Evolutionary conservation across 2,113 vertebrate genomes (phyloP).

Genomic region (Probosciger aterrimus): DNA sequence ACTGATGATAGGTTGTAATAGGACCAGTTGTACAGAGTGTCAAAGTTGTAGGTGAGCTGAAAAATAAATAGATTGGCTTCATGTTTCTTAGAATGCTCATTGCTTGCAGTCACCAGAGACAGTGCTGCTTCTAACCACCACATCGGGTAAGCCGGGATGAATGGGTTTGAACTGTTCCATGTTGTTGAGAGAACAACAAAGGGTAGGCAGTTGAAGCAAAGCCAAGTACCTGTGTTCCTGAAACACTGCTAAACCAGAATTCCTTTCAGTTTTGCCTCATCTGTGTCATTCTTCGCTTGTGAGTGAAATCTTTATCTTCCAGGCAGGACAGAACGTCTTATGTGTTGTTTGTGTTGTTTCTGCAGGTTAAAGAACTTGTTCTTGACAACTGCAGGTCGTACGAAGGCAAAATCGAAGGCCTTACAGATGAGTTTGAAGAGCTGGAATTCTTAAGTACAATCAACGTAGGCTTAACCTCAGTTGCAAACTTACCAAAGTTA

Average conservation of each 20-base stretch:
- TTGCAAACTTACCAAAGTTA: conserved; percentile 95
- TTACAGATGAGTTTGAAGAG: conserved; percentile 97
- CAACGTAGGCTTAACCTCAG: conserved; percentile 92
- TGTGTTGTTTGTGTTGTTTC: not conserved
- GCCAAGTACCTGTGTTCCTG: not conserved
- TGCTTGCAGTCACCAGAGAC: not conserved
- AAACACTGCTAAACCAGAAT: not conserved
- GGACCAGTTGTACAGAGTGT: fast-evolving
- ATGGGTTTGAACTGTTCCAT: not conserved
- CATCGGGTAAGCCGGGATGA: not conserved
- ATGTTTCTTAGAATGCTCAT: not conserved
- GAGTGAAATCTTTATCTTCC: not conserved
- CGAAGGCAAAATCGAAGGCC: conserved; percentile 95
- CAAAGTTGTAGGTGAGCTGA: not conserved
- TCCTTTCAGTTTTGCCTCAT: not conserved
- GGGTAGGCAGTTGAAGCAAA: not conserved
- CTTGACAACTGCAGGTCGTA: conserved; percentile 96
- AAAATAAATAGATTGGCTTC: not conserved
- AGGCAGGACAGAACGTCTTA: fast-evolving
- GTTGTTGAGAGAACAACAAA: not conserved
- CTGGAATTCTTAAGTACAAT: conserved; percentile 98
- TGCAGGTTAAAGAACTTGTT: conserved; percentile 95
- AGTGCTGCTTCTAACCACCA: too few relatives aligned
- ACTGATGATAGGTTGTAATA: fast-evolving
- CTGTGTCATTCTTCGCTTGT: not conserved